Conservation (phyloP, 2,113 vertebrate genomes). For the Seriola rivoliana region DNA sequence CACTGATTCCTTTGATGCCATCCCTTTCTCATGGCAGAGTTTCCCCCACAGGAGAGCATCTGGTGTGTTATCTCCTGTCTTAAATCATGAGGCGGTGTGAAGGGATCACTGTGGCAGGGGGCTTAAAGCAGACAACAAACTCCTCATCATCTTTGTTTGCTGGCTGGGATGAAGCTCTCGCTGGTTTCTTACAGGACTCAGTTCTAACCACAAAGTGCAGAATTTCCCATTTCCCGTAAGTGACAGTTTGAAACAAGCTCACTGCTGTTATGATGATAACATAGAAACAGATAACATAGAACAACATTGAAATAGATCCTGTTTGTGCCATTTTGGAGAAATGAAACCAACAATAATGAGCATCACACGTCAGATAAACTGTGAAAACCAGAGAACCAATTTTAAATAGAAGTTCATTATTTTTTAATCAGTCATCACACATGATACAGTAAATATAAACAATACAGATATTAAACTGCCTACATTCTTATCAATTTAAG, state of each 20-base stretch:
- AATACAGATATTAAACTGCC: no score
- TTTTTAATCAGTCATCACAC: no score
- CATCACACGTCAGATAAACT: no score
- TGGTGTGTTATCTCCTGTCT: conserved; percentile 62
- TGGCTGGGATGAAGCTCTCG: conserved; percentile 12
- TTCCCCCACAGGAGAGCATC: conserved; percentile 69
- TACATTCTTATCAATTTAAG: no score
- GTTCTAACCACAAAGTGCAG: neutral
- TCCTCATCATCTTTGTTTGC: conserved; percentile 55
- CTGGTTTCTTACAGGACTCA: neutral
- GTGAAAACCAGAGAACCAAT: no score
- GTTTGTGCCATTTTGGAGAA: no score
- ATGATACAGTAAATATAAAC: no score
- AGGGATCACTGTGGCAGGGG: conserved; percentile 56
- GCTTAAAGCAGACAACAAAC: conserved; percentile 43
- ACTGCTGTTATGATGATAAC: neutral
- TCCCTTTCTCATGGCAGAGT: conserved; percentile 47
- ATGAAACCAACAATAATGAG: no score
- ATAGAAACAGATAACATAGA: neutral
- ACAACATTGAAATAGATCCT: no score
- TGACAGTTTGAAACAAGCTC: neutral
- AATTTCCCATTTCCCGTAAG: neutral
- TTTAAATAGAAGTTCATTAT: no score
- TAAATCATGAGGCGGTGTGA: conserved; percentile 64
- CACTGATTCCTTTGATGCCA: conserved; percentile 68